Conservation (phyloP, 2,797 vertebrate genomes). For the Schizopygopsis pylzovi region DNA sequence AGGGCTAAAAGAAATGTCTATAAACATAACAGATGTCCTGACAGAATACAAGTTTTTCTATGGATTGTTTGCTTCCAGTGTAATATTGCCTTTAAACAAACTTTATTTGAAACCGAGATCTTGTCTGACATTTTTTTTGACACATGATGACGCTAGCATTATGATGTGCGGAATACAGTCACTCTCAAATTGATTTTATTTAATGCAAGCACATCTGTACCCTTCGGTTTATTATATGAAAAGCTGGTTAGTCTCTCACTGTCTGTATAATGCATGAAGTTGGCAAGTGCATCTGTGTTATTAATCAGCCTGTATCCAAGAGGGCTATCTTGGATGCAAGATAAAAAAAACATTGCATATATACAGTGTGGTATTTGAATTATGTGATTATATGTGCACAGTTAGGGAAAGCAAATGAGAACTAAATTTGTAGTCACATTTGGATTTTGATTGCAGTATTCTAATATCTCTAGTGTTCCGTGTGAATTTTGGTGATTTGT, state of each 20-base stretch:
- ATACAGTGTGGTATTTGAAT: slow-evolving; percentile 2
- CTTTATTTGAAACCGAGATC: not conserved
- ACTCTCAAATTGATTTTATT: not conserved
- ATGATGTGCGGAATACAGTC: not conserved
- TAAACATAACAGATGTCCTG: not conserved
- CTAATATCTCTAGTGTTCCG: not conserved
- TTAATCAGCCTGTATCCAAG: slow-evolving; percentile 3
- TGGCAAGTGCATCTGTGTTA: not conserved
- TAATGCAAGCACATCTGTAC: not conserved
- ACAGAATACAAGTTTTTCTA: not conserved
- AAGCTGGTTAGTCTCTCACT: slow-evolving; percentile 15
- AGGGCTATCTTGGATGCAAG: not conserved
- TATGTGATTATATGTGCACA: not conserved
- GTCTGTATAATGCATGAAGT: not conserved
- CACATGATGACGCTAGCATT: not conserved
- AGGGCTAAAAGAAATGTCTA: not conserved
- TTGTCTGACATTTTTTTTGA: not conserved
- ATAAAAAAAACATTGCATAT: not conserved
- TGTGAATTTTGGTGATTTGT: not conserved
- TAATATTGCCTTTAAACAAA: not conserved
- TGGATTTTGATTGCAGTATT: not conserved
- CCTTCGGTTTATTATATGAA: not conserved
- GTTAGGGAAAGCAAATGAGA: not conserved
- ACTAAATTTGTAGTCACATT: not conserved
- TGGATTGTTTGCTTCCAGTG: not conserved